Evolutionary conservation across 2,113 vertebrate species (phyloP), one percentile per base, ranked within the genome.

Genomic region (Haemorhous mexicanus): DNA sequence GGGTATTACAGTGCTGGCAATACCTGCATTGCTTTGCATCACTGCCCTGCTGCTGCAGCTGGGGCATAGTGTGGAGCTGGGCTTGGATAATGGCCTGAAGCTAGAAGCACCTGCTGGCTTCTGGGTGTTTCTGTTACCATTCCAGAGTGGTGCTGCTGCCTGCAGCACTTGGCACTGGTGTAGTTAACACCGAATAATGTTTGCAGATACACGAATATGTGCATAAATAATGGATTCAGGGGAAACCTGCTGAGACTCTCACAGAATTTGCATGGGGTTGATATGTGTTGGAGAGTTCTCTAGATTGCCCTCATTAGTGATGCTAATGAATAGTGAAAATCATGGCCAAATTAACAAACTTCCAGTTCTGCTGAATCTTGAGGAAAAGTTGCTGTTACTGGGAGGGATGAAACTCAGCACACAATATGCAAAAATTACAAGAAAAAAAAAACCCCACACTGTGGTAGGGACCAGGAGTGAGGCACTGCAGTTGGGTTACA

Each of bases 371-470:
- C 62, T 90, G 70, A 75, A 56, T 59, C 39, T 63, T 72, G 49
- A 26, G 44, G 66, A 79, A 78, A 72, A 64, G 35, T 63, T 70
- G 24, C 27, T 78, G 20, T 43, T 72, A 28, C 9, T 47, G 4
- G 0, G 7, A 83, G 10, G n/a, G 13, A 27, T 58, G 56, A 75
- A 89, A 43, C 11, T 91, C 9, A 20, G 41, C 21, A 41, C 3
- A 32, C 3, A 28, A 1, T 26, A 58, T 56, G 16, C 19, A 85
- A 59, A 75, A 41, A 61, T 39, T 59, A 18, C 5, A 28, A 35
- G 28, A 1, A 7, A 24, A 39, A 39, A 39, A 22, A 22, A 1
- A 0, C 0, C 2, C 17, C 11, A 10, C 53, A 10, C 14, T 32
- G 3, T 33, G 20, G 10, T 49, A 20, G 33, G 27, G 7, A 46